phyloP scores from a whole-genome alignment of 2,113 vertebrate species.

The Alouatta palliata region DNA sequence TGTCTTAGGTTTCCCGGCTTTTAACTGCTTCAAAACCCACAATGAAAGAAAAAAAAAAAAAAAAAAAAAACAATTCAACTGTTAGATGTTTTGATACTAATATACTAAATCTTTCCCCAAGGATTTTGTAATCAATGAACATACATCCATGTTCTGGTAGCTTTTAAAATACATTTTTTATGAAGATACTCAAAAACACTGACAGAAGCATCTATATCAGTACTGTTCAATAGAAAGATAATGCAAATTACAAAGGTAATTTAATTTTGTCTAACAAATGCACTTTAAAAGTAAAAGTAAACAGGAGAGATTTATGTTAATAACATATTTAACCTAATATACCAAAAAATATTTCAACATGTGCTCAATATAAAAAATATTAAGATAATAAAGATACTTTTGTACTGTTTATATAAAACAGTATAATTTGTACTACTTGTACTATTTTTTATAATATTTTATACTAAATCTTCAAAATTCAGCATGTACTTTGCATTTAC shows the following conservation, averaged over 20 bases:
- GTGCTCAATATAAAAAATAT: not conserved
- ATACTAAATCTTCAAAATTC: not conserved
- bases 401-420: not conserved
- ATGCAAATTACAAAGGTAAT: not conserved
- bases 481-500: not conserved
- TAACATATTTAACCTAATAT: not conserved
- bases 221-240: not conserved
- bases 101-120: not conserved
- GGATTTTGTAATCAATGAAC: not conserved
- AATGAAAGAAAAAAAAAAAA: not conserved
- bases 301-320: not conserved
- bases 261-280: not conserved
- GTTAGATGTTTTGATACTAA: not conserved
- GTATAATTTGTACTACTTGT: not conserved
- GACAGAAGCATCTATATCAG: not conserved
- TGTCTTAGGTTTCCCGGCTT: not conserved
- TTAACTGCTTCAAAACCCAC: not conserved
- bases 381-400: not conserved
- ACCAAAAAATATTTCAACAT: not conserved
- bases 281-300: not conserved
- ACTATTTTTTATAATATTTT: not conserved
- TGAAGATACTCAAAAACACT: not conserved
- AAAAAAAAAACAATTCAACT: not conserved
- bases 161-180: not conserved
- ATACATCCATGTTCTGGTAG: not conserved